These are phyloP conservation scores for Podarcis lilfordi DNA, from an alignment of 2,797 vertebrate species.

Conservation along the genomic window DNA sequence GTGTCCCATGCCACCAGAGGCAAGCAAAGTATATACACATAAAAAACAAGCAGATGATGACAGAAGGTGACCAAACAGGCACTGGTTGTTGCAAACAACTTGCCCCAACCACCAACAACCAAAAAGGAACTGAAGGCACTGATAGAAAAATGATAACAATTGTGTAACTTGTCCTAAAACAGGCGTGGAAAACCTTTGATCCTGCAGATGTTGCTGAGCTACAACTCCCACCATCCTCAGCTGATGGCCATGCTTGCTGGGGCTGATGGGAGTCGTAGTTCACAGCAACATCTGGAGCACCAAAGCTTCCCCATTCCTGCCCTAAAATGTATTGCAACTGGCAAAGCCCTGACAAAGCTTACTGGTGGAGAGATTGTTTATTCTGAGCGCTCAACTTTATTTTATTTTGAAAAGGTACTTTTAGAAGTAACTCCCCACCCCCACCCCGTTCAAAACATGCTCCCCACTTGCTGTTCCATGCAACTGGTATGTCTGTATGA, in stretches of 20 bases:
- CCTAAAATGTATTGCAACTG: not conserved
- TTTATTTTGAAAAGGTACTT: not conserved
- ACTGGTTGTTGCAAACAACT: too few relatives aligned
- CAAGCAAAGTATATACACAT: not conserved
- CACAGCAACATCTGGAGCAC: too few relatives aligned
- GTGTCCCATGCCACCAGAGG: not conserved
- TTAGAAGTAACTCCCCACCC: not conserved
- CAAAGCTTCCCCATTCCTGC: too few relatives aligned
- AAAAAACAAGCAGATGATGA: not conserved
- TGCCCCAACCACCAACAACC: not conserved
- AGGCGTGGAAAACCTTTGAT: too few relatives aligned
- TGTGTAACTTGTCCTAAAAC: not conserved
- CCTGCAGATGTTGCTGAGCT: too few relatives aligned
- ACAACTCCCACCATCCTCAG: too few relatives aligned
- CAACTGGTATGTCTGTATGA: not conserved
- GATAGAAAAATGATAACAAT: not conserved
- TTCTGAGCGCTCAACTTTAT: not conserved
- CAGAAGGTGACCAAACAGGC: not conserved
- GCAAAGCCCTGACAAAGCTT: not conserved
- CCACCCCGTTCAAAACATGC: not conserved
- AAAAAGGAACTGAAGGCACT: slow-evolving; percentile 22
- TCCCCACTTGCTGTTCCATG: not conserved
- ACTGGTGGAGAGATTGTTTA: not conserved
- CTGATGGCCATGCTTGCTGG: too few relatives aligned
- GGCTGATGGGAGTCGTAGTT: too few relatives aligned